These are phyloP conservation scores for Heterodera filipjevi DNA, from an alignment of 2,888 invertebrate genomes.

Conservation along the genomic window DNA sequence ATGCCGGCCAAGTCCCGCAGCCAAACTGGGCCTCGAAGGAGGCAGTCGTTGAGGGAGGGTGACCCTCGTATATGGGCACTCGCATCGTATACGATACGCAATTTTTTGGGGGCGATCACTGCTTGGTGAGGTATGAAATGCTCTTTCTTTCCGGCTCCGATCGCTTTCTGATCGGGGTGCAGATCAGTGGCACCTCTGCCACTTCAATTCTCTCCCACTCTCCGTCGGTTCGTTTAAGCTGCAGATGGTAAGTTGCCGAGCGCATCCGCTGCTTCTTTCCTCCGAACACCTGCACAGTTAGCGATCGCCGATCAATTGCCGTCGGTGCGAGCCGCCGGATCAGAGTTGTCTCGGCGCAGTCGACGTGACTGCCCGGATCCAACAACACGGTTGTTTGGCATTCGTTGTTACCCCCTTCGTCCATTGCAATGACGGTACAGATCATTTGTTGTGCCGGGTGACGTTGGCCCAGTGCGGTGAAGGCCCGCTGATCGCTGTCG, in stretches of 20 bases:
- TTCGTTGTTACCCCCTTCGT: not conserved
- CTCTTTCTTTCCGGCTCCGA: not conserved
- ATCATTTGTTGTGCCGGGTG: not conserved
- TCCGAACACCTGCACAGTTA: not conserved
- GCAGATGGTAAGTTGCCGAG: not conserved
- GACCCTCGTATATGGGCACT: conserved; percentile 23
- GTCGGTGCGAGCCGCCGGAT: not conserved
- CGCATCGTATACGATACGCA: conserved; percentile 51
- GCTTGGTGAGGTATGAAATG: conserved; percentile 25
- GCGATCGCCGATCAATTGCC: not conserved
- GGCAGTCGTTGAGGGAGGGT: conserved; percentile 39
- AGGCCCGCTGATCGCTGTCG: not conserved
- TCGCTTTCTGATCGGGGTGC: not conserved
- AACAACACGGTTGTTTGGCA: not conserved
- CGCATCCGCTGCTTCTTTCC: not conserved
- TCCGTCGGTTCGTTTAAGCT: not conserved
- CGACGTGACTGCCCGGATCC: not conserved
- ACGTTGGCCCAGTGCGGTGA: not conserved
- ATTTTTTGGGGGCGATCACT: conserved; percentile 41
- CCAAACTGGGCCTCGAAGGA: conserved; percentile 37
- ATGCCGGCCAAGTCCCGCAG: conserved; percentile 35
- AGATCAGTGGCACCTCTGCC: not conserved
- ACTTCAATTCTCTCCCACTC: not conserved
- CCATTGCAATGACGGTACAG: not conserved
- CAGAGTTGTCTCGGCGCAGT: not conserved